These are phyloP conservation scores for Syngnathoides biaculeatus DNA, from an alignment of 2,113 vertebrate genomes.

Conservation along the genomic window DNA sequence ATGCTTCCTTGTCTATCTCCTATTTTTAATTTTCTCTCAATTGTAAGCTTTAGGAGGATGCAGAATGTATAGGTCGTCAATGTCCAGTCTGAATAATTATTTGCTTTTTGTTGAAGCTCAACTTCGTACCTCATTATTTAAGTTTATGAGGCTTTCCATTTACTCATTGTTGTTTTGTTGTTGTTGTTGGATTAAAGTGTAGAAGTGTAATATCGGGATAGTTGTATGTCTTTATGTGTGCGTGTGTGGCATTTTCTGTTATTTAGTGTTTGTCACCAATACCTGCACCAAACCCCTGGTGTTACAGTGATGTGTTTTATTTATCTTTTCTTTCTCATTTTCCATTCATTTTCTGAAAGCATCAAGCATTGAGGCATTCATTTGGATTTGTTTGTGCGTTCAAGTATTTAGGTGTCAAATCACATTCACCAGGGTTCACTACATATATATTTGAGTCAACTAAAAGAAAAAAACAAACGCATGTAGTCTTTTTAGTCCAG, in stretches of 20 bases:
- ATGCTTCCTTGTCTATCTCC: background rate
- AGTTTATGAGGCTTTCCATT: background rate
- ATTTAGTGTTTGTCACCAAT: background rate
- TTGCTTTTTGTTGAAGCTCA: background rate
- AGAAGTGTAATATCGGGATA: background rate
- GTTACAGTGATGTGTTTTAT: background rate
- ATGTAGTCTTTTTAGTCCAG: no score
- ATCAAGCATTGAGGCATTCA: background rate
- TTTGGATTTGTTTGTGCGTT: background rate
- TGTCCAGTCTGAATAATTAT: background rate
- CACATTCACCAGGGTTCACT: no score
- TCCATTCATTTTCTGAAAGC: no score
- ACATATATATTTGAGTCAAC: no score
- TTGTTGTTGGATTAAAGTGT: background rate
- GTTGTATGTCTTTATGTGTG: background rate
- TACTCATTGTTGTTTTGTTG: background rate
- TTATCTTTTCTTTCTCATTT: no score
- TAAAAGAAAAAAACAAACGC: no score
- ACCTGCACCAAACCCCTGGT: background rate
- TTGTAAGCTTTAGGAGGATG: background rate
- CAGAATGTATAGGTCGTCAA: background rate
- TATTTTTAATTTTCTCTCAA: background rate
- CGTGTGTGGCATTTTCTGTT: no score
- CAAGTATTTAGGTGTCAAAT: no score
- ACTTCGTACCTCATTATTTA: background rate